Percentiles rank a stretch among this genome's conserved stretches.
Conservation (phyloP, 2,113 vertebrate genomes). For the Dipodomys merriami region DNA sequence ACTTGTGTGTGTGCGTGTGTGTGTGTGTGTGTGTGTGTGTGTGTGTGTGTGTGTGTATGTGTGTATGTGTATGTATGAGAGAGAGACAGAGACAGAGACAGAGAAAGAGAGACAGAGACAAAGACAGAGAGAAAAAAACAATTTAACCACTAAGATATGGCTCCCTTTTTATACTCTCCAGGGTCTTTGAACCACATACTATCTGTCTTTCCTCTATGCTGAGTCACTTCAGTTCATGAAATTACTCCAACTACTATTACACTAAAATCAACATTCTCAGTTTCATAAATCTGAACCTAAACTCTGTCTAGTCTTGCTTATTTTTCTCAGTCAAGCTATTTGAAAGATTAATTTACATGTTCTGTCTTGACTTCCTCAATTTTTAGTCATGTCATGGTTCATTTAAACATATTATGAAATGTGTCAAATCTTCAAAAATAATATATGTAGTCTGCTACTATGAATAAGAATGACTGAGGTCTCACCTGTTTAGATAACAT, state of each 20-base stretch:
- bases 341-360: conserved; percentile 10
- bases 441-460: background rate
- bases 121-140: background rate
- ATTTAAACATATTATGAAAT: background rate
- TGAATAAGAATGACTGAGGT: background rate
- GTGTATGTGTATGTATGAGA: background rate
- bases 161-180: background rate
- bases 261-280: background rate
- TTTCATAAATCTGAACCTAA: background rate
- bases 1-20: background rate
- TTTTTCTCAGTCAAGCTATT: background rate
- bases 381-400: background rate
- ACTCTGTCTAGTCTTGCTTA: background rate
- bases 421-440: conserved; percentile 28
- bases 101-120: too few species aligned
- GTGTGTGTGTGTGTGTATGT: background rate
- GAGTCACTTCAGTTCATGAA: too few species aligned
- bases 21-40: background rate
- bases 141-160: background rate
- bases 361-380: background rate
- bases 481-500: background rate
- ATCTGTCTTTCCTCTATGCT: background rate
- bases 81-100: too few species aligned
- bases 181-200: background rate
- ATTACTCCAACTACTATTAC: too few species aligned